Evolutionary conservation across 2,113 vertebrate species (phyloP).

Genomic region (Plectropomus leopardus): DNA sequence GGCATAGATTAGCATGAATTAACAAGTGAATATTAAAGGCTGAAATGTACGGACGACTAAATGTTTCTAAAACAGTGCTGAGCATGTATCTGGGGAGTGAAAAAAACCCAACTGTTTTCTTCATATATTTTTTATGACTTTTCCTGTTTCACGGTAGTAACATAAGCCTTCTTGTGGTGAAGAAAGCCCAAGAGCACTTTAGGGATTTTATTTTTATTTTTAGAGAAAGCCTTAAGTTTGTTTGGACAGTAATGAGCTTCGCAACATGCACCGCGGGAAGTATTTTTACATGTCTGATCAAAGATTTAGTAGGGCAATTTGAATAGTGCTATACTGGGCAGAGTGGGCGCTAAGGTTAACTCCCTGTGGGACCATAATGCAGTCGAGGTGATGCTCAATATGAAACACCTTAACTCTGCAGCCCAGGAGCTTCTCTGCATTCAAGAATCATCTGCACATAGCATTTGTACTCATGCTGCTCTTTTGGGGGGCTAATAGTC

Average conservation of each 20-base stretch:
- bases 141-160: conserved; percentile 26
- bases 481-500: neutral
- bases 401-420: conserved; percentile 31
- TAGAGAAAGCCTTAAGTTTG: neutral
- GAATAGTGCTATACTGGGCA: neutral
- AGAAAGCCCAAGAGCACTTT: conserved; percentile 22
- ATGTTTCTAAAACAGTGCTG: conserved; percentile 4
- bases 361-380: conserved; percentile 24
- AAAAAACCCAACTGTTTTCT: conserved; percentile 6
- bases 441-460: neutral
- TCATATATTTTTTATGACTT: conserved; percentile 45
- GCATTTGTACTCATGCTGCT: neutral
- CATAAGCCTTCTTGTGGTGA: conserved; percentile 22
- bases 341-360: neutral
- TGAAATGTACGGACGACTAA: conserved; percentile 6
- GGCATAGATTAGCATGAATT: conserved; percentile 49
- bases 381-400: conserved; percentile 7
- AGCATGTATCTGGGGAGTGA: conserved; percentile 7
- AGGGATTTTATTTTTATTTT: conserved; percentile 34
- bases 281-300: conserved; percentile 28
- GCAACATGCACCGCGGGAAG: conserved; percentile 6
- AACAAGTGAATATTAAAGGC: conserved; percentile 19
- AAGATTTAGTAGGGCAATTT: conserved; percentile 20
- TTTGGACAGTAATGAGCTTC: conserved; percentile 30
- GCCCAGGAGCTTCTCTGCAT: neutral